A percentile compares a stretch with the other conserved stretches of the same genome.
Conservation (phyloP, 2,797 vertebrate genomes). For the Phrynocephalus vlangalii region DNA sequence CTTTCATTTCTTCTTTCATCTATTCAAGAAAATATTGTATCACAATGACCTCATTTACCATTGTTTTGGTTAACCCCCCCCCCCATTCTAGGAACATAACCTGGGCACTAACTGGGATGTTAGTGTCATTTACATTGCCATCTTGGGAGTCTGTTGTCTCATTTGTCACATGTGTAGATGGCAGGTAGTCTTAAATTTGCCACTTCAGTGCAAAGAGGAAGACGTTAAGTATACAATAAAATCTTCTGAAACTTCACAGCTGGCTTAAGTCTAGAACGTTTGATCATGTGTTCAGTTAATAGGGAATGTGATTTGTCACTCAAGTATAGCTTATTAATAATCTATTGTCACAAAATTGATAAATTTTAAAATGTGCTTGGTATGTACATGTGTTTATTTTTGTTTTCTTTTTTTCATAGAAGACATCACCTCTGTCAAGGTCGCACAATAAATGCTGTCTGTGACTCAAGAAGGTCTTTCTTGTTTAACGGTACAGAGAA, state of each 20-base stretch:
- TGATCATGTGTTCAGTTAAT: neutral
- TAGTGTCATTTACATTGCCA: neutral
- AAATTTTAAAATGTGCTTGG: slow-evolving; percentile 29
- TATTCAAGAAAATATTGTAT: no score
- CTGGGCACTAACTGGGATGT: neutral
- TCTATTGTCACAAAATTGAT: neutral
- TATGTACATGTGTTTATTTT: slow-evolving; percentile 55
- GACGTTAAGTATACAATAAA: neutral
- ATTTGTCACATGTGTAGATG: neutral
- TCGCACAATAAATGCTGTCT: slow-evolving; percentile 56
- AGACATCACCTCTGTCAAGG: slow-evolving; percentile 59
- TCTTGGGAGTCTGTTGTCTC: neutral
- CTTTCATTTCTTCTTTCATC: neutral
- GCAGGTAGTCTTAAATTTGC: neutral
- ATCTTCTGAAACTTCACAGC: no score
- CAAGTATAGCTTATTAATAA: no score
- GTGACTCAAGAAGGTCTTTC: slow-evolving; percentile 47
- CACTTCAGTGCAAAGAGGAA: neutral
- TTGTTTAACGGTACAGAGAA: slow-evolving; percentile 48
- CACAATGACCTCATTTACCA: no score
- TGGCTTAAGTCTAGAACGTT: neutral
- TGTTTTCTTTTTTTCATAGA: slow-evolving; percentile 48
- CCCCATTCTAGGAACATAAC: neutral
- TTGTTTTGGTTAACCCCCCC: no score
- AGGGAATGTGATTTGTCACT: neutral